Conservation (phyloP, 2,113 vertebrate genomes). For the Lota lota region DNA sequence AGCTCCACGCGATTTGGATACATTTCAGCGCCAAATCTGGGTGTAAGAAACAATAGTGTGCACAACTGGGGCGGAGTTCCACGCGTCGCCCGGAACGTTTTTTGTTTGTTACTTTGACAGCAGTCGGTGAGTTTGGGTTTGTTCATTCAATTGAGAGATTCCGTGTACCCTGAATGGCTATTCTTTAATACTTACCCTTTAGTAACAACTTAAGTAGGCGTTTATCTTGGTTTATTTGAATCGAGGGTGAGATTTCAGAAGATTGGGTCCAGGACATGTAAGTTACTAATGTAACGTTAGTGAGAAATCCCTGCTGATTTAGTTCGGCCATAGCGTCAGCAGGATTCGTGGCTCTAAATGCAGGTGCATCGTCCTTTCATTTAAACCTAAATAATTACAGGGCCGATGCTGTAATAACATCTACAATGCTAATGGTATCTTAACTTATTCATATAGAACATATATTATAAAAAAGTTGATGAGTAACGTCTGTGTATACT, state of each 20-base stretch:
- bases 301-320: neutral
- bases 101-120: constrained; percentile 16
- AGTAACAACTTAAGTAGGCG: no score
- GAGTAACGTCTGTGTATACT: no score
- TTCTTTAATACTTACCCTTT: no score
- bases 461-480: no score
- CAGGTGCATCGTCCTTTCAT: constrained; percentile 6
- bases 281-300: no score
- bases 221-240: no score
- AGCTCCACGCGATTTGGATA: neutral
- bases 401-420: no score
- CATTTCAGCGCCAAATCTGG: constrained; percentile 31
- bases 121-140: constrained; percentile 50
- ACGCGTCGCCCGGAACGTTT: constrained; percentile 14
- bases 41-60: neutral
- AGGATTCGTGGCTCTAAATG: constrained; percentile 15
- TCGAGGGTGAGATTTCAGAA: no score
- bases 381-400: neutral
- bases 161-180: no score
- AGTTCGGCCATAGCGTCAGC: constrained; percentile 2
- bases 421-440: no score
- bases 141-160: constrained; percentile 7
- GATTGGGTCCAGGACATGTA: no score
- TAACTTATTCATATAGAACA: no score
- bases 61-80: constrained; percentile 28